These are phyloP conservation scores for Sycophila sp. DNA, from an alignment of 1,140 invertebrate genomes.

Conservation along the genomic window DNA sequence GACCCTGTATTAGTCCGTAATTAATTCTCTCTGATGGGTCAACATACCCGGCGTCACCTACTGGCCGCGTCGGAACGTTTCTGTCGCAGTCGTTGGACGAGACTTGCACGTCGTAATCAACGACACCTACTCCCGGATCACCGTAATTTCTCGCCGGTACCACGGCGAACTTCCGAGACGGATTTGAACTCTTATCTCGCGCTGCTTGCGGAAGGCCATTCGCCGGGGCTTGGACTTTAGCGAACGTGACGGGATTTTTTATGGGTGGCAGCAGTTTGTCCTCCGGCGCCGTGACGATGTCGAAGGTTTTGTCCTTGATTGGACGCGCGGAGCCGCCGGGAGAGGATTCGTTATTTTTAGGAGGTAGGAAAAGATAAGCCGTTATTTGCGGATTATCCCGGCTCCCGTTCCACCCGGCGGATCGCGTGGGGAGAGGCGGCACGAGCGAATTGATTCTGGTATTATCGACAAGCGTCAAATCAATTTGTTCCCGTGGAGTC, in stretches of 20 bases:
- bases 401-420: background rate
- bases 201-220: too few relatives aligned
- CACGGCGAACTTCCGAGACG: background rate
- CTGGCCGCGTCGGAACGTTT: background rate
- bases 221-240: background rate
- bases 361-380: constrained; percentile 23
- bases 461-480: background rate
- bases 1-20: background rate
- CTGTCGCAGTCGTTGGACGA: background rate
- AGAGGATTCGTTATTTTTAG: background rate
- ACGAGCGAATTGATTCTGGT: background rate
- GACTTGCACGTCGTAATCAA: constrained; percentile 18
- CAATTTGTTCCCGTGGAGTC: background rate
- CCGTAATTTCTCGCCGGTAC: constrained; percentile 36
- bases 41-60: background rate
- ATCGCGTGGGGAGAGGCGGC: background rate
- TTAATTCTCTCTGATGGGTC: constrained; percentile 4
- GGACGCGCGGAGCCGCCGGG: background rate
- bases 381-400: background rate
- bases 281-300: background rate
- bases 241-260: background rate
- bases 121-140: constrained; percentile 19
- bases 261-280: background rate
- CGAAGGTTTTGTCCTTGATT: background rate
- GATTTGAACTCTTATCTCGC: constrained; percentile 4